phyloP scores from a whole-genome alignment of 1,140 invertebrate species.

The Physella acuta region DNA sequence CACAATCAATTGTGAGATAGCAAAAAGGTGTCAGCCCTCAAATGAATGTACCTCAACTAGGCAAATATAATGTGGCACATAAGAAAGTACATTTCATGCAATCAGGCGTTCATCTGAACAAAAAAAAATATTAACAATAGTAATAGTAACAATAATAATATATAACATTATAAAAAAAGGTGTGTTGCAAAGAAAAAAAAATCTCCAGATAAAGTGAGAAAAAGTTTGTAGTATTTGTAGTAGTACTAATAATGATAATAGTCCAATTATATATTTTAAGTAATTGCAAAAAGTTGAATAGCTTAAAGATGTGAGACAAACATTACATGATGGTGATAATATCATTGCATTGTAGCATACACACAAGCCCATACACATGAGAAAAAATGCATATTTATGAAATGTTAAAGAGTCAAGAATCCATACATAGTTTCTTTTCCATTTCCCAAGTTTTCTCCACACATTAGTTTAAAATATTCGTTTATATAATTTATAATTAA shows the following conservation, averaged over 20 bases:
- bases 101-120: too few species aligned
- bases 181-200: background rate
- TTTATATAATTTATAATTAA: too few species aligned
- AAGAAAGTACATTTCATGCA: too few species aligned
- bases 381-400: too few species aligned
- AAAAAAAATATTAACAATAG: constrained; percentile 13
- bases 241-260: constrained; percentile 5
- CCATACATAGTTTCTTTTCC: too few species aligned
- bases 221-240: background rate
- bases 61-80: too few species aligned
- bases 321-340: background rate
- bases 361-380: too few species aligned
- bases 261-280: background rate
- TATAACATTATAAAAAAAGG: background rate
- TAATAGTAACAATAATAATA: background rate
- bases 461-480: too few species aligned
- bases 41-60: too few species aligned
- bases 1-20: background rate
- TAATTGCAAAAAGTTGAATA: constrained; percentile 6
- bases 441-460: too few species aligned
- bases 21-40: too few species aligned
- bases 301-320: background rate
- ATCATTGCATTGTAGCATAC: background rate
- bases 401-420: too few species aligned
- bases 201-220: constrained; percentile 14